Percentiles rank a stretch among this genome's conserved stretches.
These are phyloP conservation scores for Philaenus spumarius DNA, from an alignment of 1,140 invertebrate genomes.

Conservation along the genomic window DNA sequence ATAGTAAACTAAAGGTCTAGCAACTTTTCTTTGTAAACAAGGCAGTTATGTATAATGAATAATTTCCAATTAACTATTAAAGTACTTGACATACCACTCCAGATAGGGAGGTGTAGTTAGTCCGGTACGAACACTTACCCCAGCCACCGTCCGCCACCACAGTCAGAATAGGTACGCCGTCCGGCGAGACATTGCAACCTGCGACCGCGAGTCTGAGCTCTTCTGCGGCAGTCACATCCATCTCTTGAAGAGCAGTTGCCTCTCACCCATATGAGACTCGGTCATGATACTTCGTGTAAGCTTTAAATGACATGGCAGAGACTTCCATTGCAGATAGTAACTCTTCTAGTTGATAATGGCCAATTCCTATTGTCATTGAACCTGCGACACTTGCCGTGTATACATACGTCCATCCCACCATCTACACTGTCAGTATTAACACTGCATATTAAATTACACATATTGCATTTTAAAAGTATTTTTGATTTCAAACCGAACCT, in stretches of 20 bases:
- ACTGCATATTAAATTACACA: too few relatives aligned
- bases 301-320: background rate
- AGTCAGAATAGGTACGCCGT: slow-evolving; percentile 29
- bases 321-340: slow-evolving; percentile 10
- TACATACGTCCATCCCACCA: too few relatives aligned
- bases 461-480: too few relatives aligned
- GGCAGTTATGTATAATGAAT: slow-evolving; percentile 1
- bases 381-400: too few relatives aligned
- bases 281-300: background rate
- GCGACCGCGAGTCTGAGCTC: slow-evolving; percentile 23
- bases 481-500: too few relatives aligned
- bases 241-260: slow-evolving; percentile 11
- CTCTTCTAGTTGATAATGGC: too few relatives aligned
- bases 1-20: background rate
- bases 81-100: slow-evolving; percentile 27
- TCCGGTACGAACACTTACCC: slow-evolving; percentile 32
- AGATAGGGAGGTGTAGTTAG: slow-evolving; percentile 30
- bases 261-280: slow-evolving; percentile 12
- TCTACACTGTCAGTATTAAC: too few relatives aligned
- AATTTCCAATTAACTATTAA: background rate
- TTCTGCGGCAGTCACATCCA: slow-evolving; percentile 23
- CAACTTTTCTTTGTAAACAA: background rate
- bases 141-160: slow-evolving; percentile 35
- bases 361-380: too few relatives aligned
- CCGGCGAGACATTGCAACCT: slow-evolving; percentile 16